Conservation (phyloP, 2,797 vertebrate genomes). For the Amblyopsis hoosieri region DNA sequence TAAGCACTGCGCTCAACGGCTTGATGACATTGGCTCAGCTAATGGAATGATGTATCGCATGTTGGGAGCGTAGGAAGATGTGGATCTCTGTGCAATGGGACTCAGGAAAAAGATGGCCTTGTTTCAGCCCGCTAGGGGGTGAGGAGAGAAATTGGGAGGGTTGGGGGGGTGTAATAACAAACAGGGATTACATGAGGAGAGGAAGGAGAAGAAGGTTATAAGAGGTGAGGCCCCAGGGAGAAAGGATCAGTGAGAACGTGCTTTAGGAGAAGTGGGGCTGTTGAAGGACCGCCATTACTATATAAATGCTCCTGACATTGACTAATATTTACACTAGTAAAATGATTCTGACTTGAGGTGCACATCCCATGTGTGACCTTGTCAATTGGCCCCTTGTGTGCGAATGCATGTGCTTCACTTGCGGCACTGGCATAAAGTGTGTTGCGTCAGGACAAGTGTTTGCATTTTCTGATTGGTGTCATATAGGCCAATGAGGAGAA, state of each 20-base stretch:
- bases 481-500: constrained; percentile 28
- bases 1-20: constrained; percentile 45
- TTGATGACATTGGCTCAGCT: constrained; percentile 56
- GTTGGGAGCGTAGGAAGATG: constrained; percentile 49
- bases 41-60: constrained; percentile 63
- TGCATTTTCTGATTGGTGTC: constrained; percentile 61
- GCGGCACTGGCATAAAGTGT: constrained; percentile 35
- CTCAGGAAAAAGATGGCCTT: constrained; percentile 16
- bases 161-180: constrained; percentile 59
- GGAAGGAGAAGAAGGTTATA: constrained; percentile 34
- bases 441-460: constrained; percentile 55
- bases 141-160: constrained; percentile 23
- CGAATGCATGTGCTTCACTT: constrained; percentile 12
- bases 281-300: constrained; percentile 51
- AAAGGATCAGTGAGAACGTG: constrained; percentile 36
- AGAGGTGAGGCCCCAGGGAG: constrained; percentile 28
- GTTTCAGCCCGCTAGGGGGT: constrained; percentile 48
- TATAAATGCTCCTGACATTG: constrained; percentile 59
- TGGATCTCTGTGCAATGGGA: constrained; percentile 34
- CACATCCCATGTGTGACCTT: constrained; percentile 67
- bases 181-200: constrained; percentile 19
- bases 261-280: constrained; percentile 44
- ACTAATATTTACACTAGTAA: constrained; percentile 71
- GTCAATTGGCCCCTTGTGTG: constrained; percentile 33
- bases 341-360: constrained; percentile 60